These are phyloP conservation scores for Rhinatrema bivittatum DNA, from an alignment of 2,797 vertebrate species.

Conservation along the genomic window DNA sequence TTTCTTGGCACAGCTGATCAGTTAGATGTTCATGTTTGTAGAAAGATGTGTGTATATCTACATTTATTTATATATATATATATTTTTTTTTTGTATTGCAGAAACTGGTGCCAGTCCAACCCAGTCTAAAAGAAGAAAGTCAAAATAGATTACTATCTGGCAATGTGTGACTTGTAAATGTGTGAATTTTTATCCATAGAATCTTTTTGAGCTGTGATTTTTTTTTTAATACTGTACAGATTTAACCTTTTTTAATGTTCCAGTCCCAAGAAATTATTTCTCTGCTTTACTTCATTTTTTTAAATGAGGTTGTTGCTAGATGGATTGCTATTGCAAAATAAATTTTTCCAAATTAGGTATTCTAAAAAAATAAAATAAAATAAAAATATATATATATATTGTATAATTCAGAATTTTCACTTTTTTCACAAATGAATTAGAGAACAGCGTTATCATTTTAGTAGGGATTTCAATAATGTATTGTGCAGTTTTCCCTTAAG, in stretches of 20 bases:
- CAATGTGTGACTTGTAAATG: constrained; percentile 83
- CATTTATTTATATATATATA: too few species aligned
- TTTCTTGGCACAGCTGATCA: too few species aligned
- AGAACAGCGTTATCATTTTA: constrained; percentile 63
- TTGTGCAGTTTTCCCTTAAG: constrained; percentile 63
- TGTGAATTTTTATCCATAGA: constrained; percentile 74
- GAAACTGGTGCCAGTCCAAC: constrained; percentile 84
- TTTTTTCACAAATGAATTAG: constrained; percentile 58
- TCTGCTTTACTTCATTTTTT: background rate
- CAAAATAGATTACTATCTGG: constrained; percentile 77
- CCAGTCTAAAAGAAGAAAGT: constrained; percentile 97
- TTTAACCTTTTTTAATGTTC: constrained; percentile 73
- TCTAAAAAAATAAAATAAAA: too few species aligned
- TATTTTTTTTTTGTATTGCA: constrained; percentile 51
- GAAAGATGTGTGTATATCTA: too few species aligned
- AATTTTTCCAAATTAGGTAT: constrained; percentile 42
- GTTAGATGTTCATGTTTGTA: too few species aligned
- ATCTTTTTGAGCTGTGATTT: constrained; percentile 64
- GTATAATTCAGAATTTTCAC: constrained; percentile 51
- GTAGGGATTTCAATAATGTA: constrained; percentile 58
- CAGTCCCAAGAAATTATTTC: constrained; percentile 45
- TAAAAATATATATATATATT: too few species aligned
- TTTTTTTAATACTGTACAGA: constrained; percentile 77
- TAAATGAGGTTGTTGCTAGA: constrained; percentile 34
- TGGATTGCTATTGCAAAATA: constrained; percentile 36